phyloP scores from a whole-genome alignment of 2,113 vertebrate genomes.

The Pterocles gutturalis region DNA sequence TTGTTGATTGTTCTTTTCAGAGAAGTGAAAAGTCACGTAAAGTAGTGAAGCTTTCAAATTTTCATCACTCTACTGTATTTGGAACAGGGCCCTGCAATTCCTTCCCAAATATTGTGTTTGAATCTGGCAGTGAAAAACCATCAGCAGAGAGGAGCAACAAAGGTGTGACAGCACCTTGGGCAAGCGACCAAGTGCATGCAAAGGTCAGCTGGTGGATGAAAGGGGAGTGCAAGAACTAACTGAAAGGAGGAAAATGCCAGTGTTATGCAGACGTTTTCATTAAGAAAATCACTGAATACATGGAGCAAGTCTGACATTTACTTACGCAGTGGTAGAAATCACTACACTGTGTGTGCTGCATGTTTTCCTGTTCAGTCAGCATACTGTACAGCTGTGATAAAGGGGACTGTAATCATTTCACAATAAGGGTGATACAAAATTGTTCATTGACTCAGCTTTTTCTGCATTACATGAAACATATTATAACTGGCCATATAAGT shows the following conservation, averaged over 20 bases:
- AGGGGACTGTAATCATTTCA: conserved; percentile 23
- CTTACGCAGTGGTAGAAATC: conserved; percentile 23
- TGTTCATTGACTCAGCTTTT: conserved; percentile 37
- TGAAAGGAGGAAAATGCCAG: conserved; percentile 58
- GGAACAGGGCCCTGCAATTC: background rate
- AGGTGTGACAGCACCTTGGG: conserved; percentile 61
- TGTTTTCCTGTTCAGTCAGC: conserved; percentile 60
- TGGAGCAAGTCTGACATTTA: conserved; percentile 65
- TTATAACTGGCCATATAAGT: background rate
- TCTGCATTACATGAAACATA: background rate
- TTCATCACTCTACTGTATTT: background rate
- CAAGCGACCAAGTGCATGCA: conserved; percentile 40
- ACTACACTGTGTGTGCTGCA: background rate
- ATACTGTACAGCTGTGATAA: conserved; percentile 26
- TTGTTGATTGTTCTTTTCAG: background rate
- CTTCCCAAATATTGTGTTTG: background rate
- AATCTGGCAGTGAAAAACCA: conserved; percentile 5
- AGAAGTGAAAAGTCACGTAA: background rate
- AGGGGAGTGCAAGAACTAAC: conserved; percentile 36
- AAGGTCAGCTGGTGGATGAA: conserved; percentile 50
- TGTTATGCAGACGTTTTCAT: conserved; percentile 64
- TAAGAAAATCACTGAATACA: conserved; percentile 62
- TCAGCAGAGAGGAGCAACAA: conserved; percentile 38
- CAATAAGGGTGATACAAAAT: background rate
- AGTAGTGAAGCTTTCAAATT: background rate